Evolutionary conservation across 2,888 invertebrate species (phyloP), one percentile per base, ranked within the genome.

Genomic region (Palloptera scutellata): DNA sequence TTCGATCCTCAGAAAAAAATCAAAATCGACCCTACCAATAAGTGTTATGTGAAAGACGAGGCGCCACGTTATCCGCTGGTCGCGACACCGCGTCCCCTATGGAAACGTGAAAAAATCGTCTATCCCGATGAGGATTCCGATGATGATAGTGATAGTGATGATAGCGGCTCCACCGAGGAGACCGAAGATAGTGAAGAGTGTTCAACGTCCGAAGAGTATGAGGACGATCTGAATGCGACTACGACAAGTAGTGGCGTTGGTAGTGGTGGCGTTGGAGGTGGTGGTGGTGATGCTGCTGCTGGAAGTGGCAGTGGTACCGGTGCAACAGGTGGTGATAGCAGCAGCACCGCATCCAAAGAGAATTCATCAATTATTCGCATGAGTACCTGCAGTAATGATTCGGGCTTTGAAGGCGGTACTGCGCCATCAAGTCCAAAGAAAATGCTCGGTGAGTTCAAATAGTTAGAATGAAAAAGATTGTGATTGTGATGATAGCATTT

Each of bases 331-430:
- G 60, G 60, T 54, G 62, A 53, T 61, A 57, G 66, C 43, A 67
- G 64, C 72, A 67, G 68, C 70, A 43, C 76, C 55, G 69, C 73
- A 41, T 80, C 78, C 20, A 79, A 73, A 55, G 69, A 72, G 52
- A 72, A 71, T 65, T 70, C 81, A n/a, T 74, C 82, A 15, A 81
- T 83, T 59, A 87, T 88, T 75, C 88, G 88, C 77, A 87, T 88
- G 84, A 87, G 90, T 79, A 93, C 92, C 70, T 91, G 92, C 78
- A 93, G 93, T 77, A 92, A 92, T 84, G 94, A 94, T 86, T 94
- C 94, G 68, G 93, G 94, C 74, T 93, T 94, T 84, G 92, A 93
- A 83, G 88, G 85, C 68, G 89, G 89, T 68, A 90, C 90, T 60
- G 90, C 89, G 66, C 90, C 90, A 51, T 87, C 88, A 70, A 90